Evolutionary conservation across 2,113 vertebrate species (phyloP), one percentile per base, ranked within the genome.

Genomic region (Mirza zaza): DNA sequence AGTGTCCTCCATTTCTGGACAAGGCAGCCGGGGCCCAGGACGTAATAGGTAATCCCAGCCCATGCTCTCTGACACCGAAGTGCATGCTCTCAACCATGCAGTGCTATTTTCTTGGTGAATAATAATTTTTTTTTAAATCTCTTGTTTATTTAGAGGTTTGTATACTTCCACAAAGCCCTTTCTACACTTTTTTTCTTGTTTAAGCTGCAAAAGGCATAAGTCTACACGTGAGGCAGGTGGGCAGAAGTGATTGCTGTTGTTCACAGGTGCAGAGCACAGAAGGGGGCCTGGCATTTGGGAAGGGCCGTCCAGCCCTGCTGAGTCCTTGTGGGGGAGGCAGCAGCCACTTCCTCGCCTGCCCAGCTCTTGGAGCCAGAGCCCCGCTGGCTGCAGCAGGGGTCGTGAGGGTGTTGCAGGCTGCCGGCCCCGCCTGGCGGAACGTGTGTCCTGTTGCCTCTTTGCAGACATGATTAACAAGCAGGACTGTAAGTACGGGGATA

Each of bases 401-500:
- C 1, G 0, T 0, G 18, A 88, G 87, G 81, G n/a, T 1, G 1
- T 84, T 10, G 29, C 0, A 0, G 91, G 84, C 95, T 68, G 59
- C 95, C 8, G 25, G 90, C 92, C 87, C 88, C n/a, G 63, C 94
- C 92, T 95, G 96, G 97, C 94, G 32, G 96, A 96, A 93, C 91
- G 67, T 79, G 92, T 97, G 91, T 94, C 97, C 98, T 97, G 97
- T 98, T 98, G 97, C 98, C 98, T 98, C 98, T 98, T 98, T 98
- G 98, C 98, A 99, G 99, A 99, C 97, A 98, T 99, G 98, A 98
- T 99, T 97, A 99, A 99, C 96, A 99, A 99, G 81, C 99, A 99
- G 97, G 94, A 99, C 97, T 99, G 99, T 98, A 99, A 99, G 98
- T 99, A 98, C 89, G 99, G 99, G 59, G 99, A 99, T 98, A 98